Percentiles rank a stretch among this genome's conserved stretches.
These are phyloP conservation scores for Bergia sp. DNA, from an alignment of 92 coral and sea anemone genomes.

Conservation along the genomic window DNA sequence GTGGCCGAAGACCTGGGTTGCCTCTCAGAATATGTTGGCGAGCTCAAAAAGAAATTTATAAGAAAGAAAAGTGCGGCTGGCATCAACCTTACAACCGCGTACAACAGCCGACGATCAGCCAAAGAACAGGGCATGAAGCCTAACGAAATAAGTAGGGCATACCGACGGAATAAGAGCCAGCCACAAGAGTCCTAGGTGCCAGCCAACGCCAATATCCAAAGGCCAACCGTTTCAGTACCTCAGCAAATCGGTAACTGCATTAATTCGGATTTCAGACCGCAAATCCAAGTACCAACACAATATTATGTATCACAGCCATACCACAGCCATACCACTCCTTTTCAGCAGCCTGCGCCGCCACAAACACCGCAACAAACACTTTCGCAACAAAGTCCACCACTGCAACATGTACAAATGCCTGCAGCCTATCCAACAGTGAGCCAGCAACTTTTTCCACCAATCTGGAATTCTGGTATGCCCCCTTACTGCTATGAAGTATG, in stretches of 20 bases:
- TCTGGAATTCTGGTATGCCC: constrained; percentile 3
- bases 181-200: constrained; percentile 36
- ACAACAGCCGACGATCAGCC: constrained; percentile 18
- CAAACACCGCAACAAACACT: constrained; percentile 10
- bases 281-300: constrained; percentile 3
- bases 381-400: constrained; percentile 2
- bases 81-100: constrained; percentile 27
- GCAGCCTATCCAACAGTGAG: constrained; percentile 3
- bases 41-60: constrained; percentile 27
- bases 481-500: constrained; percentile 2
- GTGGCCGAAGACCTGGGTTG: constrained; percentile 35
- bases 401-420: constrained; percentile 8
- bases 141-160: constrained; percentile 33
- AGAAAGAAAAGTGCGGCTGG: constrained; percentile 37
- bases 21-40: constrained; percentile 29
- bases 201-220: constrained; percentile 15
- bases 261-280: constrained; percentile 12
- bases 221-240: constrained; percentile 19
- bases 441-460: not conserved
- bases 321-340: constrained; percentile 18
- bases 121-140: constrained; percentile 42
- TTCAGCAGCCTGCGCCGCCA: constrained; percentile 12
- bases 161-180: constrained; percentile 34
- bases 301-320: not conserved
- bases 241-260: constrained; percentile 15